Base-by-base conservation (phyloP, 2,888 invertebrate species). In the Lampropteryx suffumata region DNA sequence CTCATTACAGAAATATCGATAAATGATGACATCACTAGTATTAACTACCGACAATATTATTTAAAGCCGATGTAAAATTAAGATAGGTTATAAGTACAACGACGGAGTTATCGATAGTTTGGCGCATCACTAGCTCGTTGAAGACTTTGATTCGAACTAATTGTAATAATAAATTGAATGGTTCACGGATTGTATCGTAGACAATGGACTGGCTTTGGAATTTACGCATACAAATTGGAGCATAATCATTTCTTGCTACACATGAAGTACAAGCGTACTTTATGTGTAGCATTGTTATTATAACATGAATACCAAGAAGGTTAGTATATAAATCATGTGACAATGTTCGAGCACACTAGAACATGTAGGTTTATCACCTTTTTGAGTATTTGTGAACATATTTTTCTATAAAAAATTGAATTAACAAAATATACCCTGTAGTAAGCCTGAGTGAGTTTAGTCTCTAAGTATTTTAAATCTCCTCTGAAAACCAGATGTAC, bases 401-500 rank as follows among this genome's bases (percentile, higher is more conserved):
- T 5, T 2, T 24, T 24, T 24, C 7, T 24, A 3, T 24, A 24
- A 24, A 6, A 4, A 24, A 1, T 24, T 24, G 3, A 7, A 6
- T 17, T 2, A 17, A 17, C 4, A 17, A 17, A 6, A 24, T 24
- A 24, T 3, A 24, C 24, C 24, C 24, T 7, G 24, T 24, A 24
- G 24, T 7, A 24, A 24, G 24, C 6, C 24, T 6, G 24, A 7
- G 24, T 24, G 24, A 4, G 24, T 6, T 24, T 24, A 24, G 24
- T 5, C 2, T 24, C 17, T 33, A 33, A n/a, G 17, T 34, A 21
- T 17, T 37, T 37, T 27, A 37, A 10, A 10, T 28, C 11, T 7
- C 9, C 37, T 39, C 46, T 42, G 52, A 55, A 47, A 50, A 48
- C 42, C 47, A 50, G 14, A 34, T 47, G 41, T 40, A 39, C 28